phyloP scores from a whole-genome alignment of 1,140 invertebrate species.

The Coboldia fuscipes region DNA sequence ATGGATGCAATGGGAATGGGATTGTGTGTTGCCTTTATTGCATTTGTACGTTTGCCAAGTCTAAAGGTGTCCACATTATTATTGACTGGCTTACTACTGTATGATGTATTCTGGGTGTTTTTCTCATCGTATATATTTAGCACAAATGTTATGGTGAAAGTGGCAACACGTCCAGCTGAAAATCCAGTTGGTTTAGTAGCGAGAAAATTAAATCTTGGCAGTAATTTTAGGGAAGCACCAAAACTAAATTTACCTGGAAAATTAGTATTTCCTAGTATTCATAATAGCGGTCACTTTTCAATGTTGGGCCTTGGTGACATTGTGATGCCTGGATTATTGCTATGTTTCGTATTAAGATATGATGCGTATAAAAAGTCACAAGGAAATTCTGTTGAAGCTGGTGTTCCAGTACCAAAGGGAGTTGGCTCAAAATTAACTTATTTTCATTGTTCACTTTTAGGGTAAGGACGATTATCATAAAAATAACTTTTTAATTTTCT shows the following conservation, averaged over 20 bases:
- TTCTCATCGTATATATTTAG: conserved; percentile 97
- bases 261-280: conserved; percentile 90
- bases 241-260: conserved; percentile 92
- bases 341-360: conserved; percentile 90
- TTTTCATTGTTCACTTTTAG: conserved; percentile 95
- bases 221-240: conserved; percentile 69
- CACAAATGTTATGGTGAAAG: conserved; percentile 95
- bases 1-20: conserved; percentile 98
- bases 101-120: conserved; percentile 98
- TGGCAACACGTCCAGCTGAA: conserved; percentile 66
- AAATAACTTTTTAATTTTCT: background rate
- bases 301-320: conserved; percentile 94
- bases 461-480: conserved; percentile 22
- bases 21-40: conserved; percentile 91
- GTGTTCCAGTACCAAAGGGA: conserved; percentile 15
- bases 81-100: conserved; percentile 81
- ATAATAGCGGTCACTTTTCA: conserved; percentile 86
- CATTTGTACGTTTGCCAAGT: conserved; percentile 84
- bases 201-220: conserved; percentile 71
- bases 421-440: conserved; percentile 43
- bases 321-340: conserved; percentile 89
- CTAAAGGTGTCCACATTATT: conserved; percentile 90
- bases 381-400: conserved; percentile 18
- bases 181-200: conserved; percentile 90
- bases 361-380: conserved; percentile 87